phyloP scores from a whole-genome alignment of 1,140 invertebrate genomes.

The Pogonomyrmex californicus region DNA sequence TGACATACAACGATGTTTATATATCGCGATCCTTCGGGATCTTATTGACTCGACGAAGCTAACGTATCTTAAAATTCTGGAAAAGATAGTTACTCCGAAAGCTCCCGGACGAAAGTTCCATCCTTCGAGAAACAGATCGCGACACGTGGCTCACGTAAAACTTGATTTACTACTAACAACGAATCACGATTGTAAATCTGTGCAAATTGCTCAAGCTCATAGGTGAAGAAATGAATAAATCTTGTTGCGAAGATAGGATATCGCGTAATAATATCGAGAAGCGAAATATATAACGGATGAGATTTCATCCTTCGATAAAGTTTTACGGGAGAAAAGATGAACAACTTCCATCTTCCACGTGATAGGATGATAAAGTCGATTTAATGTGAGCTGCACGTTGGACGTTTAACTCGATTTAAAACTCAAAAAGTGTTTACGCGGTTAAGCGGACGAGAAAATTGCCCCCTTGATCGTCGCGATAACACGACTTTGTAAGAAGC shows the following conservation, averaged over 20 bases:
- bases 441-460: slow-evolving; percentile 41
- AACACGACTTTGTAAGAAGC: slow-evolving; percentile 37
- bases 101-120: neutral
- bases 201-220: neutral
- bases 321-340: neutral
- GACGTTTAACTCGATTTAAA: slow-evolving; percentile 46
- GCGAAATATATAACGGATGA: neutral
- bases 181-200: neutral
- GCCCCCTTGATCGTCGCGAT: slow-evolving; percentile 36
- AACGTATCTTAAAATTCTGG: slow-evolving; percentile 30
- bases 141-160: neutral
- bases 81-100: slow-evolving; percentile 13
- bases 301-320: slow-evolving; percentile 18
- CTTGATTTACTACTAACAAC: neutral
- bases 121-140: neutral
- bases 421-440: slow-evolving; percentile 54
- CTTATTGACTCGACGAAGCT: slow-evolving; percentile 15
- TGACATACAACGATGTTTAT: slow-evolving; percentile 40
- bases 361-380: slow-evolving; percentile 48
- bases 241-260: neutral
- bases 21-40: slow-evolving; percentile 35
- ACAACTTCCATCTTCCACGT: neutral
- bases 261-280: neutral
- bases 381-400: slow-evolving; percentile 22
- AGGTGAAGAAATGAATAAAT: neutral